Evolutionary conservation across 2,797 vertebrate species (phyloP).

Genomic region (Amblyraja radiata): DNA sequence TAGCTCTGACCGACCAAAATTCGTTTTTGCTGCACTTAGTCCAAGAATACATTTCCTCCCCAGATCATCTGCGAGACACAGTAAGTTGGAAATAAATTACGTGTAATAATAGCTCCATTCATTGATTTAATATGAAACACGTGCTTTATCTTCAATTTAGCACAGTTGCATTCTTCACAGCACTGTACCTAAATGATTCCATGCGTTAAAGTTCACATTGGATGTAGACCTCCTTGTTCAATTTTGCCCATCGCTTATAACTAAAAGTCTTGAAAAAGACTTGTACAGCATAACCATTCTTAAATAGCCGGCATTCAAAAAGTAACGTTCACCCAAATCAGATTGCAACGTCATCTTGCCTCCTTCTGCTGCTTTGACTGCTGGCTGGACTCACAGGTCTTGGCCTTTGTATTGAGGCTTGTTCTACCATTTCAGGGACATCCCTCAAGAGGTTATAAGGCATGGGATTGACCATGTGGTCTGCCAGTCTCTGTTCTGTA

Average conservation of each 20-base stretch:
- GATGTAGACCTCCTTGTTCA: neutral
- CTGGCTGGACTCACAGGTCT: slow-evolving; percentile 2
- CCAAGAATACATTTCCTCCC: neutral
- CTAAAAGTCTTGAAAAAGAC: neutral
- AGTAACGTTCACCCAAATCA: neutral
- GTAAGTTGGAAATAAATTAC: slow-evolving; percentile 18
- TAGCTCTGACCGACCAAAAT: neutral
- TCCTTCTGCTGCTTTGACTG: slow-evolving; percentile 4
- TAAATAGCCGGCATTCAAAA: neutral
- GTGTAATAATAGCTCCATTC: neutral
- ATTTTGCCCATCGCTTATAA: neutral
- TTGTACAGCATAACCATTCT: neutral
- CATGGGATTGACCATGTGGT: neutral
- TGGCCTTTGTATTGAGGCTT: neutral
- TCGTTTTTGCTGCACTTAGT: neutral
- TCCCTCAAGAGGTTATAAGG: neutral
- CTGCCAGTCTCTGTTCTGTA: slow-evolving; percentile 48
- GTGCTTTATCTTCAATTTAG: neutral
- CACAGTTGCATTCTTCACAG: neutral
- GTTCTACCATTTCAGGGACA: neutral
- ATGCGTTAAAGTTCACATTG: neutral
- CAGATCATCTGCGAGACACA: neutral
- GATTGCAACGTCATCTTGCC: neutral
- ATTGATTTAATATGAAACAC: neutral
- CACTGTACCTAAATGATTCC: neutral